Evolutionary conservation across 1,140 invertebrate genomes (phyloP), one percentile per base, ranked within the genome.

Genomic region (Stegodyphus dumicola): DNA sequence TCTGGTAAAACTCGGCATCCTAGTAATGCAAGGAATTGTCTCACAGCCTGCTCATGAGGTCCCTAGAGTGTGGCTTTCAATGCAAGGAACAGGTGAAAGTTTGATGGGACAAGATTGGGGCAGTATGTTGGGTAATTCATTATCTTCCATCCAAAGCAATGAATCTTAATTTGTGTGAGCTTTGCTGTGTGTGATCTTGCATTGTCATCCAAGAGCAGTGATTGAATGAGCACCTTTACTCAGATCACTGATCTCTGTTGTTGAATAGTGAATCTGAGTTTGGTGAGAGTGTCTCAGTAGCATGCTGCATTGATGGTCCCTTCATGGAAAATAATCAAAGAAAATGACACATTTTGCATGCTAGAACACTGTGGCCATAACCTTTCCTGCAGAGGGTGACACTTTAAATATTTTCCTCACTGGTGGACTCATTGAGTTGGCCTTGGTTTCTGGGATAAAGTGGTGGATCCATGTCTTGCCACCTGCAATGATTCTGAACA

Each of bases 321-420:
- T n/a, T n/a, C n/a, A n/a, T n/a, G n/a, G 66, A n/a, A 17, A 17
- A 17, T 7, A 69, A 69, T 69, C 66, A 69, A 69, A 6, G 9
- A 69, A 2, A 69, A 69, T 69, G 1, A 60, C 56, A 69, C 10
- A 3, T 48, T 69, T 69, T 6, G 6, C 17, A n/a, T 69, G 9
- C 17, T n/a, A 69, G 66, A 69, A 15, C 9, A 69, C 17, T 69
- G 66, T 69, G n/a, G 7, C n/a, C 66, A 69, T 69, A 15, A 69
- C 17, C 10, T 69, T 69, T 5, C 17, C 5, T 69, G 10, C 7
- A 48, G 17, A 69, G 9, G n/a, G 66, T 6, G 5, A 48, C 10
- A 69, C 71, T 49, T 73, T 53, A 48, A 53, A 73, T 73, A 9
- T 73, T 52, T n/a, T 73, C 13, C 10, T 15, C 11, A 52, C 6